Base-by-base conservation (phyloP, 1,140 invertebrate species). In the Drosophila gunungcola region DNA sequence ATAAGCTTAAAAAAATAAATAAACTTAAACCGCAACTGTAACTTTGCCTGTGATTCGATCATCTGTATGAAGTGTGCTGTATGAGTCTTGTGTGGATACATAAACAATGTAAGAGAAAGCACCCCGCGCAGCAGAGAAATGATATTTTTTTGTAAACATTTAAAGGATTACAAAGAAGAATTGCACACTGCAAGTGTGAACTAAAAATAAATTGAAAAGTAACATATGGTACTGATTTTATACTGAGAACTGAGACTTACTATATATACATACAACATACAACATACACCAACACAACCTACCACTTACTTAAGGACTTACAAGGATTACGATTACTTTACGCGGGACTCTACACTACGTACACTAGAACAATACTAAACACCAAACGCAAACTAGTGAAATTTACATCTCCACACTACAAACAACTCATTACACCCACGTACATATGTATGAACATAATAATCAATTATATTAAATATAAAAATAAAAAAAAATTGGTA, bases 171-270 rank as follows among this genome's bases (percentile, higher is more conserved):
- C 63, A 42, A 42, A 58, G 42, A 52, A 80, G 53, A 21, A 80
- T 53, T 63, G 48, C 73, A 68, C 68, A 73, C 52, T 76, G 55
- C 72, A 69, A 72, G 32, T 76, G 56, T 81, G 67, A 72, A 60
- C 57, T 57, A 58, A 54, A 64, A 73, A 67, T 62, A 82, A 82
- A 82, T 82, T 63, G 46, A 76, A 64, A 80, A 88, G 72, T 56
- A 88, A 85, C 78, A 83, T 69, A 88, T 88, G 84, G 83, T 84
- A 88, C 83, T 88, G 83, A 88, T 88, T 89, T 88, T 88, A 88
- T 88, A 88, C 83, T 88, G 83, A 88, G 83, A 88, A 88, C 83
- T 89, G 83, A 88, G 83, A 89, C 83, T 86, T 86, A 83, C 73
- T 74, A 86, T 79, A 73, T 88, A 88, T 88, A 85, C 83, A 74